These are phyloP conservation scores for Drosophila neotestacea DNA, from an alignment of 2,888 invertebrate genomes.

Conservation along the genomic window DNA sequence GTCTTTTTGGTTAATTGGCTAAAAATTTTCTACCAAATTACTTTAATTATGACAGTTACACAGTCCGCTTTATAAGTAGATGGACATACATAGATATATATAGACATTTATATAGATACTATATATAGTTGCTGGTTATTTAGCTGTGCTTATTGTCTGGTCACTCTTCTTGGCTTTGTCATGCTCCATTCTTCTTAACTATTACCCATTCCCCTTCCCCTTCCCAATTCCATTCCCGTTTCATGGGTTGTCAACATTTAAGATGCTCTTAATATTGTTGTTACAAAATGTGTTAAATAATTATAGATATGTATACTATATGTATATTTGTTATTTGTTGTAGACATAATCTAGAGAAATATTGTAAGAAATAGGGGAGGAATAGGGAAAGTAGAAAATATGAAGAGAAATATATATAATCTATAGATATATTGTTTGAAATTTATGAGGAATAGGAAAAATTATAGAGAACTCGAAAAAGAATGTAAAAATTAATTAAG, in stretches of 20 bases:
- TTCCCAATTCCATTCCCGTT: background rate
- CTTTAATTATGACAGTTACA: slow-evolving; percentile 82
- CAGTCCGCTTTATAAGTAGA: slow-evolving; percentile 46
- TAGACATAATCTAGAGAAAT: too few species aligned
- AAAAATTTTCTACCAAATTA: slow-evolving; percentile 83
- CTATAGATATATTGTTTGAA: too few species aligned
- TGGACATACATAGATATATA: slow-evolving; percentile 3
- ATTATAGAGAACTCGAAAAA: too few species aligned
- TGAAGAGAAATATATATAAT: too few species aligned
- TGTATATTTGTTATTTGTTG: slow-evolving; percentile 5
- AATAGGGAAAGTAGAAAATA: too few species aligned
- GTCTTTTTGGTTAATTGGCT: slow-evolving; percentile 82
- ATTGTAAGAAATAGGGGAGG: too few species aligned
- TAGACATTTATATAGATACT: slow-evolving; percentile 5
- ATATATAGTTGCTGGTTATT: slow-evolving; percentile 35
- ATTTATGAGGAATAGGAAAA: too few species aligned
- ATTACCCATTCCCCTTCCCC: background rate
- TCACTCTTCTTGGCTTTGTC: slow-evolving; percentile 14
- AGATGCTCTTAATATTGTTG: slow-evolving; percentile 22
- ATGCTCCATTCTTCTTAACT: slow-evolving; percentile 20
- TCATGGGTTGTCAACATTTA: slow-evolving; percentile 35
- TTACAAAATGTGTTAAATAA: slow-evolving; percentile 73
- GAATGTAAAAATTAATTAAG: too few species aligned
- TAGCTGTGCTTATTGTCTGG: slow-evolving; percentile 61
- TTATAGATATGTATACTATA: slow-evolving; percentile 42